Conservation (phyloP, 2,113 vertebrate genomes). For the Zapornia atra region DNA sequence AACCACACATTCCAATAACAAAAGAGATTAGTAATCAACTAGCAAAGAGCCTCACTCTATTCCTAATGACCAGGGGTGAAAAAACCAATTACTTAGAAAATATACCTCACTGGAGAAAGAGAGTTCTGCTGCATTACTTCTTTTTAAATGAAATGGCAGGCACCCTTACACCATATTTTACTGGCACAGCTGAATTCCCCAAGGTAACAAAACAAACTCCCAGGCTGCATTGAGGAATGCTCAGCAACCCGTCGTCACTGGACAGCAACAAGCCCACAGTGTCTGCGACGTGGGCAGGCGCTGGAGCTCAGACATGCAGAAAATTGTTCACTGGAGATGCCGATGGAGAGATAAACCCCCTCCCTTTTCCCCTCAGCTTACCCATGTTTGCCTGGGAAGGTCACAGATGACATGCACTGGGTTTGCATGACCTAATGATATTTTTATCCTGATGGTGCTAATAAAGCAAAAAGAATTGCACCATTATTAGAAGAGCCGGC, state of each 20-base stretch:
- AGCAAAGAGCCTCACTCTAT: not conserved
- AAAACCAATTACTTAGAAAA: not conserved
- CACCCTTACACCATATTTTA: slow-evolving; percentile 25
- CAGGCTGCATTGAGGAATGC: not conserved
- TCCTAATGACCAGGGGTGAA: not conserved
- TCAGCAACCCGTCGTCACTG: not conserved
- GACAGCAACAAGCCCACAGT: not conserved
- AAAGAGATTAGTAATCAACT: not conserved
- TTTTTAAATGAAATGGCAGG: slow-evolving; percentile 29
- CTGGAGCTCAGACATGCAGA: not conserved
- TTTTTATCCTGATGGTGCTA: not conserved
- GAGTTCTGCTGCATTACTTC: not conserved
- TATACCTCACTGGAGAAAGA: not conserved
- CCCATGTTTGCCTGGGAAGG: not conserved
- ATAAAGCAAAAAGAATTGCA: not conserved
- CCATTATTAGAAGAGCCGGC: not conserved
- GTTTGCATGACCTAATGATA: not conserved
- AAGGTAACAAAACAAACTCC: slow-evolving; percentile 20
- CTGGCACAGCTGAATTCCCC: not conserved
- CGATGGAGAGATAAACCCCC: not conserved
- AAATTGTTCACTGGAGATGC: not conserved
- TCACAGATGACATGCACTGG: not conserved
- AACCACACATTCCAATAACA: not conserved
- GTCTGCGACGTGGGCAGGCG: not conserved
- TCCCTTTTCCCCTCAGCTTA: not conserved